These are phyloP conservation scores for Apotomis capreana DNA, from an alignment of 2,888 invertebrate species.

Conservation along the genomic window DNA sequence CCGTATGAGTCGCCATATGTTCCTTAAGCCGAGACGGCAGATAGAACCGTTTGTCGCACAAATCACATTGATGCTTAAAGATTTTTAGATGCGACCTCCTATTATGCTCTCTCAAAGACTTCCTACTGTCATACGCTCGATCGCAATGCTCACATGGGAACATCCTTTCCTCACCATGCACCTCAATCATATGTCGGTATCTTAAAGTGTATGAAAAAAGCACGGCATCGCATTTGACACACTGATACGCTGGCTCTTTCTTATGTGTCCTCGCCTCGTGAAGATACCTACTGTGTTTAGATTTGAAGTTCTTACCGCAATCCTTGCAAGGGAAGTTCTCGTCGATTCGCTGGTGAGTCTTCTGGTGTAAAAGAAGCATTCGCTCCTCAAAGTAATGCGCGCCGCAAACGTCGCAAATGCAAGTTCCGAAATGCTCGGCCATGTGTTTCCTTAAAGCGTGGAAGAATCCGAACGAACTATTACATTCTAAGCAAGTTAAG, in stretches of 20 bases:
- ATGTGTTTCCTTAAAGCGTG: constrained; percentile 73
- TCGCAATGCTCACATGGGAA: constrained; percentile 73
- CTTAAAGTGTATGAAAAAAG: constrained; percentile 69
- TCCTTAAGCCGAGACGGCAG: constrained; percentile 71
- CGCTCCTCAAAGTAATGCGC: constrained; percentile 77
- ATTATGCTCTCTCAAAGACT: constrained; percentile 71
- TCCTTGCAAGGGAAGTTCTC: constrained; percentile 76
- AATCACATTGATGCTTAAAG: constrained; percentile 77
- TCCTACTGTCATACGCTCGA: constrained; percentile 70
- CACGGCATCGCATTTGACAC: constrained; percentile 70
- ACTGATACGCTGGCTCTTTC: constrained; percentile 72
- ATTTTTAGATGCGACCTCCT: constrained; percentile 69
- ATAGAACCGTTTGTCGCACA: constrained; percentile 81
- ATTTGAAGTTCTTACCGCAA: constrained; percentile 74
- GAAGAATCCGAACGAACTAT: constrained; percentile 58
- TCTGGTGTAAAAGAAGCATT: constrained; percentile 71
- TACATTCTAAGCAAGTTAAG: constrained; percentile 61
- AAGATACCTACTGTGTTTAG: constrained; percentile 68
- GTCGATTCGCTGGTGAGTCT: constrained; percentile 66
- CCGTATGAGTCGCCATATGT: constrained; percentile 75
- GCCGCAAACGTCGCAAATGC: constrained; percentile 72
- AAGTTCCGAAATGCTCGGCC: constrained; percentile 73
- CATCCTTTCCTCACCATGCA: constrained; percentile 65
- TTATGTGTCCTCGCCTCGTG: constrained; percentile 69
- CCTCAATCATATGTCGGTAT: constrained; percentile 71